Evolutionary conservation across 2,888 invertebrate genomes (phyloP), one percentile per base, ranked within the genome.

Genomic region (Elegia similella): DNA sequence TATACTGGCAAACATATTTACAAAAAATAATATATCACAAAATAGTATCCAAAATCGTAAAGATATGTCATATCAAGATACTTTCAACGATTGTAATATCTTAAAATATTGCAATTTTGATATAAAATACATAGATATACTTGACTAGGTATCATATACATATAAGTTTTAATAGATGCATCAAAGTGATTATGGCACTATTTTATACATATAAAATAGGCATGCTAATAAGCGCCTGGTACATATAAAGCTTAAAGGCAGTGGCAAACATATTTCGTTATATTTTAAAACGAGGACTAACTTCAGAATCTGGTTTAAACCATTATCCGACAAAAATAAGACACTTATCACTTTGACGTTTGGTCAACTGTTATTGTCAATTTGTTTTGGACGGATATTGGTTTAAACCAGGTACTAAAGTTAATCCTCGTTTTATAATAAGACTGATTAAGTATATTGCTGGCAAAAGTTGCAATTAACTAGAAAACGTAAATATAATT

Each of bases 1-100:
- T 74, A 72, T 72, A 82, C 79, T 81, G 81, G 79, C 80, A 80
- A 78, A 76, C 57, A 68, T 72, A 85, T 86, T 85, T 85, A 87
- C 84, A 83, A 78, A 66, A 79, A n/a, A n/a, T n/a, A 66, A 78
- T 78, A 80, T 86, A 88, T 88, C 86, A 88, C 88, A 88, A 80
- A 81, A 76, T 78, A 84, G 80, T 80, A 75, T 73, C 70, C 38
- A 46, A 46, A 47, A 10, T 71, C 72, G 73, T 73, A 66, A 62
- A 59, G 61, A 64, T 68, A 66, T 64, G 65, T 67, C 69, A 61
- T 55, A 57, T 61, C 61, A 58, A 50, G 15, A 15, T 52, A 52
- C 38, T 12, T 34, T 10, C 1, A 10, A 1, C 52, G 53, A 57
- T 56, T 50, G 50, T 52, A 16, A 29, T 46, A 38, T 30, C 16